A percentile compares a stretch with the other conserved stretches of the same genome.
Evolutionary conservation across 2,888 invertebrate species (phyloP).

Genomic region (Eristalis tenax): DNA sequence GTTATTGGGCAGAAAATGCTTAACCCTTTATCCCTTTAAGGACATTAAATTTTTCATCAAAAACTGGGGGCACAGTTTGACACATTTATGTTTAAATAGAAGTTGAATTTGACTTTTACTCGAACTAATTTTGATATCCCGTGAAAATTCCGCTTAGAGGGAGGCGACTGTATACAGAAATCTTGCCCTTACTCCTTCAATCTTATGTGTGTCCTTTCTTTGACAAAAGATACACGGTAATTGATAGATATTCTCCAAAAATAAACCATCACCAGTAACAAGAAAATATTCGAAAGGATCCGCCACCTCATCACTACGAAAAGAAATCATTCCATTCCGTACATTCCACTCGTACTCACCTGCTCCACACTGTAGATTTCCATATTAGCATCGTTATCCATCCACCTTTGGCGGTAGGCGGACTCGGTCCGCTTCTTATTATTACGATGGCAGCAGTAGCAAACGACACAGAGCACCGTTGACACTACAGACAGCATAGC

Average conservation of each 20-base stretch:
- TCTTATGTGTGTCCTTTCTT: no score
- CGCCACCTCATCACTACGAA: background rate
- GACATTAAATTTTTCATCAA: no score
- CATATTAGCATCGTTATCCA: conserved; percentile 81
- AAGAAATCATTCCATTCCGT: no score
- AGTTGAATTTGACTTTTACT: no score
- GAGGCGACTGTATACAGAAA: no score
- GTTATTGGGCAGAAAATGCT: no score
- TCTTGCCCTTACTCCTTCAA: no score
- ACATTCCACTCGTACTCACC: conserved; percentile 75
- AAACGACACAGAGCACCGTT: conserved; percentile 88
- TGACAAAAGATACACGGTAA: background rate
- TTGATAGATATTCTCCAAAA: background rate
- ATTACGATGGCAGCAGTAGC: conserved; percentile 85
- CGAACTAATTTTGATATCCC: no score
- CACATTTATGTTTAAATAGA: no score
- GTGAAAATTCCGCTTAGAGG: no score
- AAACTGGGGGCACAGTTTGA: no score
- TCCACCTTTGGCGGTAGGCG: conserved; percentile 80
- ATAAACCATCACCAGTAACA: background rate
- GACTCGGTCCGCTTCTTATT: conserved; percentile 81
- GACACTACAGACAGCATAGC: conserved; percentile 90
- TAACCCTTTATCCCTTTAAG: no score
- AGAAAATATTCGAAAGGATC: background rate
- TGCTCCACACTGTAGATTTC: conserved; percentile 81